These are phyloP conservation scores for Pollimyrus isidori DNA, from an alignment of 2,113 vertebrate species.

Conservation along the genomic window DNA sequence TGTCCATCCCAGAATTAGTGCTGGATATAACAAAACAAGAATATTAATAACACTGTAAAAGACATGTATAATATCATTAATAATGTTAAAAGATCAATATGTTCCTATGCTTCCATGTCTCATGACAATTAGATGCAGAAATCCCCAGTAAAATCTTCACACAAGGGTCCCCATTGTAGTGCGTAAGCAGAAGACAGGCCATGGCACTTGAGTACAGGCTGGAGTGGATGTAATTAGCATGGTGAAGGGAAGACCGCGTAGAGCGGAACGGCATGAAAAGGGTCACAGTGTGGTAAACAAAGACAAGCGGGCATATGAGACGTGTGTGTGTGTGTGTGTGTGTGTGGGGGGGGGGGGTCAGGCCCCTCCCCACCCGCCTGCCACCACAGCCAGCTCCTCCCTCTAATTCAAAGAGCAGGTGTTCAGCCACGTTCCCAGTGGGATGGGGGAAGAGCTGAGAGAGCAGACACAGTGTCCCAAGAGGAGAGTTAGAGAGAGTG, in stretches of 20 bases:
- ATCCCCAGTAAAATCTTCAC: neutral
- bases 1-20: neutral
- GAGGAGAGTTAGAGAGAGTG: conserved; percentile 35
- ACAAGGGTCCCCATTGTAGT: neutral
- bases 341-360: neutral
- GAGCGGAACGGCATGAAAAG: neutral
- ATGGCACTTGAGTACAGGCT: neutral
- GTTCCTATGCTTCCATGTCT: neutral
- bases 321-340: neutral
- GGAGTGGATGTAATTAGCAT: neutral
- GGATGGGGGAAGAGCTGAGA: neutral
- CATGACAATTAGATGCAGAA: neutral
- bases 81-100: neutral
- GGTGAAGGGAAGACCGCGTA: neutral
- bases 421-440: conserved; percentile 51
- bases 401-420: conserved; percentile 52
- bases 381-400: too few relatives aligned
- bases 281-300: neutral
- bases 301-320: neutral
- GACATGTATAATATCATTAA: neutral
- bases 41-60: neutral
- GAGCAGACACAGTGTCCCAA: conserved; percentile 10
- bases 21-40: neutral
- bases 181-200: neutral
- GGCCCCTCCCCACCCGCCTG: too few relatives aligned